A percentile compares a stretch with the other conserved stretches of the same genome.
Conservation (phyloP, 2,888 invertebrate species). For the Epirrhoe alternata region DNA sequence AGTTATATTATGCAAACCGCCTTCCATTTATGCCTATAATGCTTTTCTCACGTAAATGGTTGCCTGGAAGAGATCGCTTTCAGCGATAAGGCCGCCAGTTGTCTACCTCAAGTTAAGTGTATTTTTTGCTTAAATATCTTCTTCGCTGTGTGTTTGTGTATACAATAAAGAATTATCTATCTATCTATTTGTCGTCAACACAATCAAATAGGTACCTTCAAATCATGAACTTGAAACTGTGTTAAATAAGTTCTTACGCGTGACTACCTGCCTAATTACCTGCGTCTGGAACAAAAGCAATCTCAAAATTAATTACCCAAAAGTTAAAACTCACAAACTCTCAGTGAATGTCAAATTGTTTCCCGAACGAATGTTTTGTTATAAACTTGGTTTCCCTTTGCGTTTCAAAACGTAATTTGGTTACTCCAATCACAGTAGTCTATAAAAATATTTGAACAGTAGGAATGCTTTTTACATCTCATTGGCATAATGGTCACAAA, state of each 20-base stretch:
- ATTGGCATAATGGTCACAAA: too few relatives aligned
- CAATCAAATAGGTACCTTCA: too few relatives aligned
- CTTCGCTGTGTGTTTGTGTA: too few relatives aligned
- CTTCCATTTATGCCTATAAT: too few relatives aligned
- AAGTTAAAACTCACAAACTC: constrained; percentile 37
- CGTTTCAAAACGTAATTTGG: constrained; percentile 37
- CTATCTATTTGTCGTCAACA: too few relatives aligned
- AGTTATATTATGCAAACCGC: too few relatives aligned
- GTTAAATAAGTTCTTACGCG: neutral
- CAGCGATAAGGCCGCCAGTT: too few relatives aligned
- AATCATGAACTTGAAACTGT: neutral
- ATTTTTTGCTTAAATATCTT: too few relatives aligned
- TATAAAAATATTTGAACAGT: constrained; percentile 6
- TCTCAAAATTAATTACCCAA: constrained; percentile 42
- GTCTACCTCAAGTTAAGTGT: too few relatives aligned
- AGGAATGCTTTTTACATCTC: neutral
- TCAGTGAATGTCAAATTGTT: constrained; percentile 43
- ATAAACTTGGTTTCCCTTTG: constrained; percentile 38
- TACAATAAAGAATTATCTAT: too few relatives aligned
- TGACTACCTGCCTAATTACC: constrained; percentile 12
- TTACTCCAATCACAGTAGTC: constrained; percentile 26
- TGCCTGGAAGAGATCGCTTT: too few relatives aligned
- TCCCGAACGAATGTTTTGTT: constrained; percentile 43
- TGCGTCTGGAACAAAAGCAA: constrained; percentile 22
- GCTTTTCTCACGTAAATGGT: too few relatives aligned